A percentile compares a stretch with the other conserved stretches of the same genome.
Conservation (phyloP, 2,113 vertebrate genomes). For the Neodontobutis hainanensis region DNA sequence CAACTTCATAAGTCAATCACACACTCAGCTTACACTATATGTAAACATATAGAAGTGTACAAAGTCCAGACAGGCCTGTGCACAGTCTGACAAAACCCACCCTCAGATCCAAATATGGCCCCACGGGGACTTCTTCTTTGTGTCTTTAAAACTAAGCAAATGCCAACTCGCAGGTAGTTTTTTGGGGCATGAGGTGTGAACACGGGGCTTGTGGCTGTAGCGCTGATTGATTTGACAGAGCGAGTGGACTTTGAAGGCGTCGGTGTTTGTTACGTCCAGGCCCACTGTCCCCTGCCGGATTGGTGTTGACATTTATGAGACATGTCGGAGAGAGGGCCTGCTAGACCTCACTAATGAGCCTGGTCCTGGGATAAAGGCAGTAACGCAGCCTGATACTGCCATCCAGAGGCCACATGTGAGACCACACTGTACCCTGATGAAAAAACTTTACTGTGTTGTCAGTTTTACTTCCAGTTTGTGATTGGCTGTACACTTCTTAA, state of each 20-base stretch:
- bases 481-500: too few species aligned
- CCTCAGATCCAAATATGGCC: slow-evolving; percentile 47
- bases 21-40: background rate
- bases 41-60: slow-evolving; percentile 1
- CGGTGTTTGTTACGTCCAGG: slow-evolving; percentile 96
- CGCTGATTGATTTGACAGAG: slow-evolving; percentile 93
- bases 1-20: slow-evolving; percentile 21
- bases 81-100: slow-evolving; percentile 23
- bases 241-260: slow-evolving; percentile 93
- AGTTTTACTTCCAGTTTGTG: too few species aligned
- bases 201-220: slow-evolving; percentile 83
- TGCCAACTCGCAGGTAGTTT: slow-evolving; percentile 72
- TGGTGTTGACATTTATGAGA: slow-evolving; percentile 98
- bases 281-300: slow-evolving; percentile 94
- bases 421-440: too few species aligned
- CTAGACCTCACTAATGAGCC: slow-evolving; percentile 90
- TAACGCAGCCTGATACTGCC: slow-evolving; percentile 88
- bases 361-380: slow-evolving; percentile 59
- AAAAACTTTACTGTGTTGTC: too few species aligned
- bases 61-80: background rate
- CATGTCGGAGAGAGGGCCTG: slow-evolving; percentile 92
- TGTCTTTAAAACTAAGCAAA: slow-evolving; percentile 45
- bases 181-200: slow-evolving; percentile 83
- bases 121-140: slow-evolving; percentile 51
- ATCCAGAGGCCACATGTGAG: slow-evolving; percentile 80